Evolutionary conservation across 2,797 vertebrate genomes (phyloP), one percentile per base, ranked within the genome.

Genomic region (Danio jaintianensis): DNA sequence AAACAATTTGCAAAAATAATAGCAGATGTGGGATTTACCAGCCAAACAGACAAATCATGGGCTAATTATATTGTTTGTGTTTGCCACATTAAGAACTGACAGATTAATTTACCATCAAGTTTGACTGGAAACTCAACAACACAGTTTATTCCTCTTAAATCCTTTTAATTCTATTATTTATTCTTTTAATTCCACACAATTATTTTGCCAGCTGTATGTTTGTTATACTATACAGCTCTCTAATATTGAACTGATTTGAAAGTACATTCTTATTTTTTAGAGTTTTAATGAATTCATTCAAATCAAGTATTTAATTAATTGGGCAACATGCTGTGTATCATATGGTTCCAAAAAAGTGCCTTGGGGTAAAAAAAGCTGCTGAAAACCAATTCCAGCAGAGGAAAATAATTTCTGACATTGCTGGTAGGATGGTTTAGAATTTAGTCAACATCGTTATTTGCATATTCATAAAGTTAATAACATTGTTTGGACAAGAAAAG

Each of bases 41-140:
- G 47, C 47, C 66, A 69, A 29, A n/a, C 15, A 68, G 50, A 29
- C 22, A 50, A 48, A 68, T 22, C 10, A 13, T 48, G 0, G 5
- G 45, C 45, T 22, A 68, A 50, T 29, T 36, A 68, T 50, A 36
- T 15, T 50, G 47, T n/a, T 68, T 68, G 45, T 68, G 29, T 67
- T 36, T 10, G 20, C 47, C 8, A 52, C 66, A 50, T 40, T n/a
- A 62, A 4, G 8, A 62, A 42, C 15, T 38, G 47, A 52, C 47
- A 18, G 15, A 52, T 50, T 1, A 5, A 68, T 68, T 16, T 36
- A 36, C 12, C 20, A 50, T 16, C 15, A 4, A 9, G 47, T 36
- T 68, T 68, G 29, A 69, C 38, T 38, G 16, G 15, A 16, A 29
- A 45, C 66, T 52, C 47, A n/a, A 47, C 5, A 50, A 29, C 29